Conservation (phyloP, 1,140 invertebrate genomes). For the Episyrphus balteatus region DNA sequence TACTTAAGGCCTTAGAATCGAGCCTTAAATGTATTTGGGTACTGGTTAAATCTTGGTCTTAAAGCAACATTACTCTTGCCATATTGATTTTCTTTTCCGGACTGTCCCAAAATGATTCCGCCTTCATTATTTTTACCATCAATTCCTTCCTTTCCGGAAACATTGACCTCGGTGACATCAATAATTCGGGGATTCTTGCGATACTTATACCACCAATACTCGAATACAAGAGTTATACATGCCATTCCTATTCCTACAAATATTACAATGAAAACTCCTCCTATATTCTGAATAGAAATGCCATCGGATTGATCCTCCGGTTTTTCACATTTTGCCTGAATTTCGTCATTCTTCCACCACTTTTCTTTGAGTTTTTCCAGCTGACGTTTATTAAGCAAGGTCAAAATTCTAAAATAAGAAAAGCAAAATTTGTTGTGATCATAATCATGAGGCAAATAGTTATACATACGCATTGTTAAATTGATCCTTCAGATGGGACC, state of each 20-base stretch:
- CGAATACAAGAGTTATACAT: constrained; percentile 80
- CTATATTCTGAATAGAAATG: constrained; percentile 94
- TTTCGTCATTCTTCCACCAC: constrained; percentile 88
- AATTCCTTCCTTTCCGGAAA: constrained; percentile 5
- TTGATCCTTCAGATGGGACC: constrained; percentile 83
- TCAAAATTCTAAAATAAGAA: constrained; percentile 67
- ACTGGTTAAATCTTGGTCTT: constrained; percentile 32
- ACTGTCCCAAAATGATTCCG: constrained; percentile 24
- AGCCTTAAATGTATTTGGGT: constrained; percentile 31
- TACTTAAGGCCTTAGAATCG: constrained; percentile 16
- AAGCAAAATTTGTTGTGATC: constrained; percentile 9
- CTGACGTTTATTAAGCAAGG: constrained; percentile 81
- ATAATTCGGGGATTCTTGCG: constrained; percentile 46
- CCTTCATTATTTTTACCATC: constrained; percentile 21
- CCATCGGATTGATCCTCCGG: constrained; percentile 87
- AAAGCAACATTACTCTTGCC: constrained; percentile 29
- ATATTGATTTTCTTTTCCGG: constrained; percentile 20
- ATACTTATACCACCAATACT: constrained; percentile 91
- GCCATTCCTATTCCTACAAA: constrained; percentile 87
- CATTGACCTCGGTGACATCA: constrained; percentile 36
- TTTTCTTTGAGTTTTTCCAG: constrained; percentile 87
- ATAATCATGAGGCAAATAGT: background rate
- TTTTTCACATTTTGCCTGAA: constrained; percentile 69
- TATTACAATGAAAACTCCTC: constrained; percentile 94
- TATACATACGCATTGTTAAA: constrained; percentile 75